Conservation (phyloP, 2,113 vertebrate species). For the Malurus cyaneus region DNA sequence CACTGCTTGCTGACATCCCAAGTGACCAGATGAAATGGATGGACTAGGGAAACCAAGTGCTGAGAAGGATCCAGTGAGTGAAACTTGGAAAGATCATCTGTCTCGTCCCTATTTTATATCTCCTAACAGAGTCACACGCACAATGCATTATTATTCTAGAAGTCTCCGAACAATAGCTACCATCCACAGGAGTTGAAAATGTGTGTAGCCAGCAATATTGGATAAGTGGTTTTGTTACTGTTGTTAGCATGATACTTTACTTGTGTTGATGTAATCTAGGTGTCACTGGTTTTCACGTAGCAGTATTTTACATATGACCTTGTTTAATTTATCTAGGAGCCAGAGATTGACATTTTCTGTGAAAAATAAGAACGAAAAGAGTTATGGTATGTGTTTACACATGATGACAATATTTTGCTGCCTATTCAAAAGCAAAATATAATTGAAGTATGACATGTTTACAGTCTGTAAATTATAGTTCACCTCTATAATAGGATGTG, state of each 20-base stretch:
- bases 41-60: neutral
- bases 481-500: neutral
- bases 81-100: slow-evolving; percentile 48
- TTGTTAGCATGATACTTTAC: neutral
- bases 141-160: slow-evolving; percentile 21
- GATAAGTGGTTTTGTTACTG: neutral
- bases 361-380: neutral
- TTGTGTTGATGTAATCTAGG: neutral
- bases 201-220: neutral
- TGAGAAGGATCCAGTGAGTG: neutral
- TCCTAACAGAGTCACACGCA: neutral
- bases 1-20: slow-evolving; percentile 41
- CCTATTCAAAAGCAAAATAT: neutral
- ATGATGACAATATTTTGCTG: neutral
- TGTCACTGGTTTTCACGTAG: neutral
- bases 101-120: neutral
- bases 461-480: neutral
- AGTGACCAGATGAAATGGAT: slow-evolving; percentile 54
- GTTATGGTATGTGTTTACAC: neutral
- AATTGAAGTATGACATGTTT: neutral
- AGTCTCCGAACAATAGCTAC: slow-evolving; percentile 31
- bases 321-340: neutral
- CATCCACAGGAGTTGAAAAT: neutral
- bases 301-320: neutral
- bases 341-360: neutral